Evolutionary conservation across 2,888 invertebrate species (phyloP).

Genomic region (Syritta pipiens): DNA sequence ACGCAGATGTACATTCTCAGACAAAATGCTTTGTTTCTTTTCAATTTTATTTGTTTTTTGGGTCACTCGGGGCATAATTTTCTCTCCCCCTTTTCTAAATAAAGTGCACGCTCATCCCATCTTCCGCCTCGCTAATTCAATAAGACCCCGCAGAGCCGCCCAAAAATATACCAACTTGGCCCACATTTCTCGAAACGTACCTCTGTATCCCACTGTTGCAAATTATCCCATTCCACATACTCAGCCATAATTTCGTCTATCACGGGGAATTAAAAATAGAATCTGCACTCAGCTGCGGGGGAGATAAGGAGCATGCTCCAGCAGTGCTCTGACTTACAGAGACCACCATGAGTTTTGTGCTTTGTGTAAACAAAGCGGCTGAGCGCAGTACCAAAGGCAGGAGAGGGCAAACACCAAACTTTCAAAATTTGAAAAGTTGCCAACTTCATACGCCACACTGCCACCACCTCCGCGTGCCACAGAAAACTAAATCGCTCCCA

Average conservation of each 20-base stretch:
- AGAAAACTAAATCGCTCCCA: too few relatives aligned
- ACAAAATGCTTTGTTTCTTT: too few relatives aligned
- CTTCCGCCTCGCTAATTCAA: constrained; percentile 4
- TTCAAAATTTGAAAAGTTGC: constrained; percentile 55
- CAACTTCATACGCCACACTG: constrained; percentile 16
- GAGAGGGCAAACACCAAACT: constrained; percentile 40
- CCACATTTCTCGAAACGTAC: constrained; percentile 11
- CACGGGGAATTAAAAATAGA: constrained; percentile 48
- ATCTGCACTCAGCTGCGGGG: constrained; percentile 38
- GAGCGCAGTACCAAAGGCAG: constrained; percentile 6
- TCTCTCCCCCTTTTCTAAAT: constrained; percentile 14
- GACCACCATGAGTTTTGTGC: background rate
- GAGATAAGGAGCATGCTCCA: constrained; percentile 33
- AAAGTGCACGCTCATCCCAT: background rate
- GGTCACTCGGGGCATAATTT: background rate
- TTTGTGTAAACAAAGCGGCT: constrained; percentile 30
- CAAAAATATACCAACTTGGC: constrained; percentile 28
- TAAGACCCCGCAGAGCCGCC: constrained; percentile 4
- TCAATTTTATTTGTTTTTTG: too few relatives aligned
- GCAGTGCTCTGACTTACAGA: background rate
- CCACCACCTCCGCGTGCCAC: background rate
- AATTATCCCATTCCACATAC: constrained; percentile 16
- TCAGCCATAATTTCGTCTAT: constrained; percentile 5
- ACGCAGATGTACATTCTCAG: background rate
- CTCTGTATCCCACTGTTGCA: constrained; percentile 11